Evolutionary conservation across 2,888 invertebrate species (phyloP).

Genomic region (Argyra leucocephala): DNA sequence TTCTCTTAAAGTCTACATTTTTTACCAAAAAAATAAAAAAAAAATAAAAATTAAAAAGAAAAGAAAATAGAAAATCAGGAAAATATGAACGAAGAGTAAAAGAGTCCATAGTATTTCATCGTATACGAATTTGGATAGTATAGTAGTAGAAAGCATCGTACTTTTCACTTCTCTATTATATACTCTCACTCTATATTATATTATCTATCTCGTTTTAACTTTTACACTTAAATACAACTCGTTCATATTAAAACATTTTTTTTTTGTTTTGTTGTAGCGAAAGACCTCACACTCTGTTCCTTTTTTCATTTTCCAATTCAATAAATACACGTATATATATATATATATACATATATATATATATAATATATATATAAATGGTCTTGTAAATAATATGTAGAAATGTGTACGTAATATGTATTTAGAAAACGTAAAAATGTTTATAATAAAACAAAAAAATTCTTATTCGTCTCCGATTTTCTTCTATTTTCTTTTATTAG

Average conservation of each 20-base stretch:
- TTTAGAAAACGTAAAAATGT: neutral
- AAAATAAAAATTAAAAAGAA: neutral
- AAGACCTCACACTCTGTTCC: neutral
- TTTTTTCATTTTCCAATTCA: neutral
- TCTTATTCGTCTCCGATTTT: neutral
- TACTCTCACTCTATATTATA: no score
- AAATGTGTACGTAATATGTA: neutral
- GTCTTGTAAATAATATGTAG: neutral
- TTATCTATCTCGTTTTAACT: neutral
- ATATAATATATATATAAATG: neutral
- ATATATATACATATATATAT: no score
- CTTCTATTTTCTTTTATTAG: neutral
- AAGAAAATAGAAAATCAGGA: neutral
- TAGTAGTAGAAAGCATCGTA: neutral
- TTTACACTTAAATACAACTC: slow-evolving; percentile 1
- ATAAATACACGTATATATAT: neutral
- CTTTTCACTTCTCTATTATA: no score
- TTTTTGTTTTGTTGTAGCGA: neutral
- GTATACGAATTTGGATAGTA: slow-evolving; percentile 3
- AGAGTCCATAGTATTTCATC: neutral
- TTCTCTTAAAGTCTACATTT: no score
- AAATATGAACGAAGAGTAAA: neutral
- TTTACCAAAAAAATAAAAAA: neutral
- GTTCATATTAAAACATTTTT: neutral
- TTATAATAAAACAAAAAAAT: neutral